Evolutionary conservation across 2,888 invertebrate genomes (phyloP).

Genomic region (Orthosia incerta): DNA sequence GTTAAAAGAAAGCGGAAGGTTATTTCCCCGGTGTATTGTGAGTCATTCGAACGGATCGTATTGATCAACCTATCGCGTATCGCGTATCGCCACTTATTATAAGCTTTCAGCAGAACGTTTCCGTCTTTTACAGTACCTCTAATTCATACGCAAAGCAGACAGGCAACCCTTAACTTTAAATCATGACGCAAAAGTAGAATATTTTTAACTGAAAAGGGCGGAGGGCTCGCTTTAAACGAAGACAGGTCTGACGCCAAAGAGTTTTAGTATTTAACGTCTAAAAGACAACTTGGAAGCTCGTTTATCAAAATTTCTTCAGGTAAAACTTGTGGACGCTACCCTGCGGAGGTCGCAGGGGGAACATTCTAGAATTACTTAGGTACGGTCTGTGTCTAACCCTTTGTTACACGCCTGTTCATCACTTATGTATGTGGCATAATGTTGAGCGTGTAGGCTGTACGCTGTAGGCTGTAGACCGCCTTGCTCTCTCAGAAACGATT

Average conservation of each 20-base stretch:
- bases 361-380: constrained; percentile 53
- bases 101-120: constrained; percentile 3
- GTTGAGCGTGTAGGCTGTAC: constrained; percentile 19
- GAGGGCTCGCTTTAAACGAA: constrained; percentile 38
- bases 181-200: constrained; percentile 27
- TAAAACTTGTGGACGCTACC: constrained; percentile 53
- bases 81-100: constrained; percentile 15
- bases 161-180: constrained; percentile 26
- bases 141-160: constrained; percentile 29
- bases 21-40: constrained; percentile 15
- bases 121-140: constrained; percentile 6
- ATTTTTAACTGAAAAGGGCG: constrained; percentile 38
- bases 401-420: constrained; percentile 64
- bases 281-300: constrained; percentile 54
- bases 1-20: constrained; percentile 19
- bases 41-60: constrained; percentile 24
- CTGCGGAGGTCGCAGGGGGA: constrained; percentile 30
- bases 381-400: constrained; percentile 57
- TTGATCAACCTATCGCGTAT: constrained; percentile 32
- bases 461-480: constrained; percentile 1
- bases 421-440: constrained; percentile 60
- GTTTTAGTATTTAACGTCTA: constrained; percentile 53
- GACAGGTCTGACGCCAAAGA: constrained; percentile 61
- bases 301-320: constrained; percentile 68
- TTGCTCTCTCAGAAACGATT: constrained; percentile 27